Evolutionary conservation across 2,888 invertebrate species (phyloP).

Genomic region (Mycalesis mineus): DNA sequence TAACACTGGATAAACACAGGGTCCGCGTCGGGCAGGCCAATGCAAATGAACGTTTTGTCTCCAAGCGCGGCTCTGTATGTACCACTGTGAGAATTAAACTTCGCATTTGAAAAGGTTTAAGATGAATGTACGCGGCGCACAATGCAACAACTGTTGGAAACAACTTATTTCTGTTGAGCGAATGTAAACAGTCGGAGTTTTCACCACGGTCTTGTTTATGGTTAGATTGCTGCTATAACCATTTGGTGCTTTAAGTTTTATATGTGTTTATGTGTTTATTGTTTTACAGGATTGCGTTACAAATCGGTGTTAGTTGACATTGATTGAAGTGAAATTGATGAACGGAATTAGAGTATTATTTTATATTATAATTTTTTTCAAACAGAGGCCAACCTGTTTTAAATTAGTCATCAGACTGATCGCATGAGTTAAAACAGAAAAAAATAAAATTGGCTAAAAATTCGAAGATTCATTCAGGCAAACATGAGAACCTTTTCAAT

Average conservation of each 20-base stretch:
- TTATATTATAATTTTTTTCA: too few relatives aligned
- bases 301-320: not conserved
- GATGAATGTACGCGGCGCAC: conserved; percentile 65
- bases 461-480: too few relatives aligned
- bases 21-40: conserved; percentile 54
- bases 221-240: conserved; percentile 26
- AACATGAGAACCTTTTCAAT: too few relatives aligned
- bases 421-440: too few relatives aligned
- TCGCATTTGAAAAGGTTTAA: conserved; percentile 69
- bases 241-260: not conserved
- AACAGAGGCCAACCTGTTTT: too few relatives aligned
- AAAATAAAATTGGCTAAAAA: too few relatives aligned
- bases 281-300: not conserved
- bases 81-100: conserved; percentile 65
- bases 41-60: conserved; percentile 71
- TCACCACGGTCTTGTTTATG: conserved; percentile 40
- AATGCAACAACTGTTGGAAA: conserved; percentile 68
- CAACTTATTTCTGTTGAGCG: conserved; percentile 62
- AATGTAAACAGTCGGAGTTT: conserved; percentile 62
- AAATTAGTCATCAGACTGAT: too few relatives aligned
- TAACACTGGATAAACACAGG: conserved; percentile 66
- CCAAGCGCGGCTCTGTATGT: conserved; percentile 47
- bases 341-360: too few relatives aligned
- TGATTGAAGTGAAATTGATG: too few relatives aligned
- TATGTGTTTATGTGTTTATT: not conserved